Percentiles rank a stretch among this genome's conserved stretches.
Conservation (phyloP, 2,113 vertebrate genomes). For the Albula goreensis region DNA sequence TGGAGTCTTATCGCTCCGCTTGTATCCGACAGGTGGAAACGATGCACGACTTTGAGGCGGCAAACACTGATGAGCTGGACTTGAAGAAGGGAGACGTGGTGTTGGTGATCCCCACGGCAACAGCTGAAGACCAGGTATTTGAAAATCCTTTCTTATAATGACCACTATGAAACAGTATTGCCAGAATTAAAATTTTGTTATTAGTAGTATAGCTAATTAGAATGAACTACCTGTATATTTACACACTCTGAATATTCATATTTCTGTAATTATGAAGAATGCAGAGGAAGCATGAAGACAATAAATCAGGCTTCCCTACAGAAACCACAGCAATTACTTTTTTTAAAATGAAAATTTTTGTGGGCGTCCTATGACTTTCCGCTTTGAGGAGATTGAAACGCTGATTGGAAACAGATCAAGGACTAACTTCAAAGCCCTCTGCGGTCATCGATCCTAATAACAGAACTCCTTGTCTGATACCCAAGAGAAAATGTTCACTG, state of each 20-base stretch:
- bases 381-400: too few relatives aligned
- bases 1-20: not conserved
- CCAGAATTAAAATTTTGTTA: not conserved
- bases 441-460: too few relatives aligned
- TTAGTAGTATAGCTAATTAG: not conserved
- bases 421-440: too few relatives aligned
- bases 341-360: too few relatives aligned
- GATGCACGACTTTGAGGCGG: constrained; percentile 92
- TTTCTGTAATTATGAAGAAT: not conserved
- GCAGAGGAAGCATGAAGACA: too few relatives aligned
- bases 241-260: not conserved
- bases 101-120: constrained; percentile 83
- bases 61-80: constrained; percentile 89
- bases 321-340: too few relatives aligned
- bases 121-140: constrained; percentile 88
- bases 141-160: not conserved
- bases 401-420: too few relatives aligned
- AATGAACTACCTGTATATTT: not conserved
- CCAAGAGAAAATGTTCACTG: too few relatives aligned
- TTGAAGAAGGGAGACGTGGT: constrained; percentile 86
- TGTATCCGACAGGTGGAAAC: constrained; percentile 79
- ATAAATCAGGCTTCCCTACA: too few relatives aligned
- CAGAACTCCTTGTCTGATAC: too few relatives aligned
- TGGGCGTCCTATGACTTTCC: too few relatives aligned
- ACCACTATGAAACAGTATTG: too few relatives aligned